phyloP scores from a whole-genome alignment of 1,140 invertebrate species.

The Bathynomus jamesi region DNA sequence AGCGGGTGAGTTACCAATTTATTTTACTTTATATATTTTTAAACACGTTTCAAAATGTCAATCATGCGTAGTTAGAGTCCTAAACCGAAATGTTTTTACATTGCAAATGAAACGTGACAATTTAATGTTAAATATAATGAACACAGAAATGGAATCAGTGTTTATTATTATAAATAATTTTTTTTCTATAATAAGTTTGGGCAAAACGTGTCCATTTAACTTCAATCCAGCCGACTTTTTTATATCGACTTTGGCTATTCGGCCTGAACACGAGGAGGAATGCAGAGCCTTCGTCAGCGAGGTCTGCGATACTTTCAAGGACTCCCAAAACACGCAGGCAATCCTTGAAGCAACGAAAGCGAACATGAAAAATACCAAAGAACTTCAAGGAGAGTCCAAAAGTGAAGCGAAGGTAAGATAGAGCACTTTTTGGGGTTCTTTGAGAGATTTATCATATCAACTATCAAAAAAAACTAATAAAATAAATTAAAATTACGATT shows the following conservation, averaged over 20 bases:
- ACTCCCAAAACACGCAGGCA: constrained; percentile 50
- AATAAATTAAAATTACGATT: background rate
- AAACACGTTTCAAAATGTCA: background rate
- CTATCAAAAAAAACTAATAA: background rate
- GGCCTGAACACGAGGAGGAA: constrained; percentile 67
- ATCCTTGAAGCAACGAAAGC: constrained; percentile 15
- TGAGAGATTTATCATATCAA: background rate
- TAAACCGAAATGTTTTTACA: no score
- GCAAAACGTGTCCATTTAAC: constrained; percentile 53
- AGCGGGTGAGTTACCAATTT: constrained; percentile 37
- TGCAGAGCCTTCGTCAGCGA: constrained; percentile 51
- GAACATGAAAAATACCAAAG: background rate
- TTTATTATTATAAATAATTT: no score
- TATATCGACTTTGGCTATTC: constrained; percentile 78
- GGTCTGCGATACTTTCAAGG: constrained; percentile 66
- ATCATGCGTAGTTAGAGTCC: no score
- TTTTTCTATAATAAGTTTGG: no score
- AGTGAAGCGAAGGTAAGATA: background rate
- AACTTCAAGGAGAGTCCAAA: no score
- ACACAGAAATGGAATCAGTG: no score
- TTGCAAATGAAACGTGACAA: background rate
- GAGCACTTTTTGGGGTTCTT: background rate
- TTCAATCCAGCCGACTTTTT: constrained; percentile 95
- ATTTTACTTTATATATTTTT: background rate
- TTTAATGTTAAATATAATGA: background rate